A percentile compares a stretch with the other conserved stretches of the same genome.
Conservation (phyloP, 2,113 vertebrate genomes). For the Monarcha castaneiventris region DNA sequence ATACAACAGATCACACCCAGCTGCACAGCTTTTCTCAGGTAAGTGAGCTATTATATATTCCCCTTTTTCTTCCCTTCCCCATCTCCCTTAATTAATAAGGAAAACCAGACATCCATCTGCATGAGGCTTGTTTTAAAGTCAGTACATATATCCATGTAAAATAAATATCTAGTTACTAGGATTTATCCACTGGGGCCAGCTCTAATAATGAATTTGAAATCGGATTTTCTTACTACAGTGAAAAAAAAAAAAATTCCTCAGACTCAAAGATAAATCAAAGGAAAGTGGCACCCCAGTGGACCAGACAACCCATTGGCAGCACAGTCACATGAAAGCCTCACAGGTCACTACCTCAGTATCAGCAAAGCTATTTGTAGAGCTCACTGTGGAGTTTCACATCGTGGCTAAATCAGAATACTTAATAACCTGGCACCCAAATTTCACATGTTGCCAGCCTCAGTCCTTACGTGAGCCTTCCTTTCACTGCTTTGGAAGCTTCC, state of each 20-base stretch:
- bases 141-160: background rate
- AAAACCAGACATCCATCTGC: slow-evolving; percentile 16
- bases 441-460: background rate
- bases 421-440: slow-evolving; percentile 39
- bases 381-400: slow-evolving; percentile 23
- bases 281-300: slow-evolving; percentile 39
- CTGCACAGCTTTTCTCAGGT: slow-evolving; percentile 25
- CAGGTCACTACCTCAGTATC: slow-evolving; percentile 35
- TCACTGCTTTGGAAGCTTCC: background rate
- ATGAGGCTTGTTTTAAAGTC: slow-evolving; percentile 26
- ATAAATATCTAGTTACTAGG: slow-evolving; percentile 15
- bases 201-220: slow-evolving; percentile 44
- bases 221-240: slow-evolving; percentile 14
- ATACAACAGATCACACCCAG: background rate
- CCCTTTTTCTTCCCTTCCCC: background rate
- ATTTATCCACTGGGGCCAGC: slow-evolving; percentile 16
- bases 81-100: slow-evolving; percentile 13
- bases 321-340: slow-evolving; percentile 45
- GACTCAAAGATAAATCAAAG: slow-evolving; percentile 59
- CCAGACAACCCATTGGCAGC: slow-evolving; percentile 46
- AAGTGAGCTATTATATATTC: background rate
- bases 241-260: slow-evolving; percentile 30
- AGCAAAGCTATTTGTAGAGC: slow-evolving; percentile 22
- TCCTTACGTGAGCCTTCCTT: background rate
- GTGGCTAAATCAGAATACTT: background rate